Evolutionary conservation across 2,113 vertebrate species (phyloP), one percentile per base, ranked within the genome.

Genomic region (Falco punctatus): DNA sequence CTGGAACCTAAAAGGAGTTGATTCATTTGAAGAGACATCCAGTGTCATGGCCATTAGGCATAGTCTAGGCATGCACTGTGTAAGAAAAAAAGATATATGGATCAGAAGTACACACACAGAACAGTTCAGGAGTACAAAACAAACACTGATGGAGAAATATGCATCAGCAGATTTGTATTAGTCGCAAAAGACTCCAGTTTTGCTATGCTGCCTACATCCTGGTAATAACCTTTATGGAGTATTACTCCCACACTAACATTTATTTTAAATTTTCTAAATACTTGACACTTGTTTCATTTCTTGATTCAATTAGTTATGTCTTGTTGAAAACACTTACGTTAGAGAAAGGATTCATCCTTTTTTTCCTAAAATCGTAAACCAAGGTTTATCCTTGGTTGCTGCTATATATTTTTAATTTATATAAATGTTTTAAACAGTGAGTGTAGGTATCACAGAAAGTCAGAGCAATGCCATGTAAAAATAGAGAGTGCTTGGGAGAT

Each of bases 221-320:
- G 48, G 14, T 81, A 67, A 77, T 83, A 67, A 48, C 18, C 70
- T 88, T 78, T 91, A 61, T 89, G 57, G 18, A 95, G 49, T 79
- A 59, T 49, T 87, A 67, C 86, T 95, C 81, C 86, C 81, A 89
- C 52, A 33, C 15, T 57, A 81, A 30, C 33, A 48, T 93, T 86
- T 77, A 66, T 92, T 92, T 90, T 70, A 59, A n/a, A 40, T 78
- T 89, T 96, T 87, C 57, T 75, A 84, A 81, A 71, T 92, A 55
- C 26, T 78, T 33, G 44, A 35, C 44, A 59, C 15, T 20, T 20
- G 30, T 46, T 88, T 90, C 8, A 80, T 86, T 80, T 92, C 13
- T 58, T 64, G 54, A 94, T 23, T 88, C 55, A 82, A 3, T 85
- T 79, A 57, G 27, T 87, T 84, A 19, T 5, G 16, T 70, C 32